Percentiles rank a stretch among this genome's conserved stretches.
Evolutionary conservation across 1,140 invertebrate genomes (phyloP).

Genomic region (Coenobita brevimanus): DNA sequence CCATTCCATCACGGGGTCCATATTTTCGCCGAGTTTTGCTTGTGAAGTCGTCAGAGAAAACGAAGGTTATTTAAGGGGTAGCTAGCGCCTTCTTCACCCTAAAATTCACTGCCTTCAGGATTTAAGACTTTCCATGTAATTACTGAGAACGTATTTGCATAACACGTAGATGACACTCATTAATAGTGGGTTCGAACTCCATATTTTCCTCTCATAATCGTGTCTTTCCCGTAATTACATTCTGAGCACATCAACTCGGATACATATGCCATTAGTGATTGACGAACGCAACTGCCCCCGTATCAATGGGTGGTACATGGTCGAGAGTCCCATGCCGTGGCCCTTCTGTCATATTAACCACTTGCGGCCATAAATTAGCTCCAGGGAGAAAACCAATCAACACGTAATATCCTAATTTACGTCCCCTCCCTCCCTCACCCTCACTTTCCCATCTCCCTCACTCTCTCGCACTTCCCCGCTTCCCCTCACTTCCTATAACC

Average conservation of each 20-base stretch:
- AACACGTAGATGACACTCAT: too few relatives aligned
- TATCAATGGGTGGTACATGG: background rate
- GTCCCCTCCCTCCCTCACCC: background rate
- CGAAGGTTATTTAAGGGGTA: background rate
- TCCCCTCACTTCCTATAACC: background rate
- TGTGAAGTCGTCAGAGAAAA: background rate
- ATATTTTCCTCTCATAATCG: too few relatives aligned
- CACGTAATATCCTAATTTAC: constrained; percentile 54
- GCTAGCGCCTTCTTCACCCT: background rate
- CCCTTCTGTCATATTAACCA: constrained; percentile 34
- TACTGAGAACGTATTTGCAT: background rate
- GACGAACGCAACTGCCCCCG: background rate
- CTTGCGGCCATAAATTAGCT: constrained; percentile 53
- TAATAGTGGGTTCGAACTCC: too few relatives aligned
- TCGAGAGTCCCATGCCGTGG: constrained; percentile 9
- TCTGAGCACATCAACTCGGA: constrained; percentile 10
- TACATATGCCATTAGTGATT: background rate
- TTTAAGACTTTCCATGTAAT: background rate
- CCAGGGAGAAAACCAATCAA: constrained; percentile 53
- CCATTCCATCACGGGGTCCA: background rate
- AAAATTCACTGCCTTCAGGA: too few relatives aligned
- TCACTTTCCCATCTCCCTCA: background rate
- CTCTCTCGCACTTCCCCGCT: background rate
- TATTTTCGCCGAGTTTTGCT: background rate
- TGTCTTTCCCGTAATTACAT: background rate